These are phyloP conservation scores for Hapalemur alaotrensis DNA, from an alignment of 2,797 vertebrate species.

Conservation along the genomic window DNA sequence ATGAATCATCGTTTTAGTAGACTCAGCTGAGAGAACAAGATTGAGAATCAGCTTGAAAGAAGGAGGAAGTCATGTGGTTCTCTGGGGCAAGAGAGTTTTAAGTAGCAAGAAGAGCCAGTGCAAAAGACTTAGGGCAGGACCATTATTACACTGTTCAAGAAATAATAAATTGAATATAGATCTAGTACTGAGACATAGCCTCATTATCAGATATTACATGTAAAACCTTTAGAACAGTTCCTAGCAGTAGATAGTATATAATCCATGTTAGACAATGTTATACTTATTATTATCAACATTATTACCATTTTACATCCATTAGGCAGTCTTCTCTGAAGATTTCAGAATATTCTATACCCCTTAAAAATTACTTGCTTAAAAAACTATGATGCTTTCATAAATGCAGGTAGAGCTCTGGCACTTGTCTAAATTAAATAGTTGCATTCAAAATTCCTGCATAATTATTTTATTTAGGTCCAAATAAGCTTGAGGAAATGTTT, in stretches of 20 bases:
- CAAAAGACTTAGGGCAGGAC: background rate
- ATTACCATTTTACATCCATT: background rate
- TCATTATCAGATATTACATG: background rate
- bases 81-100: background rate
- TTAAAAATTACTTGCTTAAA: background rate
- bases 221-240: background rate
- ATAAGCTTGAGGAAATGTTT: background rate
- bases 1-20: background rate
- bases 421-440: background rate
- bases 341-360: background rate
- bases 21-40: background rate
- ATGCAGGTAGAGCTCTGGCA: background rate
- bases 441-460: background rate
- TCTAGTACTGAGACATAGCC: background rate
- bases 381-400: background rate
- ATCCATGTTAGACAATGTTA: background rate
- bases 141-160: background rate
- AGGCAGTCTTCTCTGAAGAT: background rate
- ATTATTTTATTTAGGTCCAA: background rate
- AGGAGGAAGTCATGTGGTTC: background rate
- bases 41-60: background rate
- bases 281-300: background rate
- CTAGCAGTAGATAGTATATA: background rate
- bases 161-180: background rate
- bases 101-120: background rate